Base-by-base conservation (phyloP, 37 sponge, comb jelly and placozoan species). In the Haliclona indistincta region DNA sequence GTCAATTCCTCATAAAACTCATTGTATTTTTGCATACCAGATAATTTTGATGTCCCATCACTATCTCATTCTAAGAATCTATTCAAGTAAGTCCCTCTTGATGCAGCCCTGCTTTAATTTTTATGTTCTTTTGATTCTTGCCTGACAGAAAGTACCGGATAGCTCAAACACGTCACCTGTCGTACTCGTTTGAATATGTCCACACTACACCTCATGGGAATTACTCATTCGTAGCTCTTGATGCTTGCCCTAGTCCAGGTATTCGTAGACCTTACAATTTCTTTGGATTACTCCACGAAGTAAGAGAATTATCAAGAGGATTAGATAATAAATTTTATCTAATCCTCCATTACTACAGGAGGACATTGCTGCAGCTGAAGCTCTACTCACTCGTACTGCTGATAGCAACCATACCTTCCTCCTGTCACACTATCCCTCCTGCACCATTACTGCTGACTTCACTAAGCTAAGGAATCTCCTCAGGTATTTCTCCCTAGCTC, bases 251-350 rank as follows among this genome's bases (percentile, higher is more conserved):
- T 0, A 25, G 25, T 13, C 96, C 93, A 8, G 96, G 96, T 2
- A 90, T 86, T 38, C 76, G 62, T 36, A 49, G 93, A 76, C 96
- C 96, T 2, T 95, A 60, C 73, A 95, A 95, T 43, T 95, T 95
- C 74, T 95, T 95, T 87, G 96, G 96, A 6, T 42, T 86, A 15
- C 43, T 95, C 29, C 71, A 81, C 63, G 86, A 91, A 8, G 89
- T 91, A 38, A 73, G 68, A 45, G 26, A 61, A 58, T 47, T 47
- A 17, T 26, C 6, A 25, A 7, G 26, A 25, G 13, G 53, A 49
- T 49, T 49, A 49, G 13, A 20, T 13, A 32, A 32, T 36, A 19
- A 10, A 34, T 66, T 40, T 10, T 28, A 17, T 8, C 29, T 22
- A n/a, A 11, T n/a, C 28, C n/a, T 25, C 60, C 6, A 7, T 20